Conservation (phyloP, 2,888 invertebrate species). For the Anthrax anthrax region DNA sequence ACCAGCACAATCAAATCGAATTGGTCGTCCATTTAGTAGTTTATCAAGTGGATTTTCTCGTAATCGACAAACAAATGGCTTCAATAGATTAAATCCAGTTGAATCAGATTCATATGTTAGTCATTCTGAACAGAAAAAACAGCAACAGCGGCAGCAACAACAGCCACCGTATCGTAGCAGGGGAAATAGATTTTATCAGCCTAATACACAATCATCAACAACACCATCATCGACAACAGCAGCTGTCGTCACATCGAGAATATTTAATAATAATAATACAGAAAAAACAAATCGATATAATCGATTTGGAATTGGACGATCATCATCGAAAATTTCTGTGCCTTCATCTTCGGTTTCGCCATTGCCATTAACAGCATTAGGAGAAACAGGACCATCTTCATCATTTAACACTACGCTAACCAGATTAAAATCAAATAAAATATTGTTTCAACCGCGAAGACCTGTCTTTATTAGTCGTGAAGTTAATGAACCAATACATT, state of each 20-base stretch:
- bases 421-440: constrained; percentile 9
- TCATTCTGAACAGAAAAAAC: constrained; percentile 7
- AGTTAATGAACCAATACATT: constrained; percentile 24
- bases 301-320: constrained; percentile 20
- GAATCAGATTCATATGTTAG: constrained; percentile 11
- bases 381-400: constrained; percentile 12
- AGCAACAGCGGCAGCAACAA: constrained; percentile 14
- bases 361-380: constrained; percentile 3
- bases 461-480: constrained; percentile 30
- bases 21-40: constrained; percentile 18
- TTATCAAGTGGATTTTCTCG: constrained; percentile 19
- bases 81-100: constrained; percentile 7
- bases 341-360: constrained; percentile 18
- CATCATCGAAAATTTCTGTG: neutral
- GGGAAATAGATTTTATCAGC: constrained; percentile 27
- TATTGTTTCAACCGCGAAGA: constrained; percentile 17
- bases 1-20: constrained; percentile 13
- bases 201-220: constrained; percentile 16
- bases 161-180: constrained; percentile 24
- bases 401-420: constrained; percentile 4
- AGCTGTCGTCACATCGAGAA: constrained; percentile 7
- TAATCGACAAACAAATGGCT: constrained; percentile 16
- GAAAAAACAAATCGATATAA: constrained; percentile 21
- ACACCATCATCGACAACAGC: constrained; percentile 16
- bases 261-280: too few relatives aligned